Evolutionary conservation across 1,140 invertebrate species (phyloP).

Genomic region (Microplitis mediator): DNA sequence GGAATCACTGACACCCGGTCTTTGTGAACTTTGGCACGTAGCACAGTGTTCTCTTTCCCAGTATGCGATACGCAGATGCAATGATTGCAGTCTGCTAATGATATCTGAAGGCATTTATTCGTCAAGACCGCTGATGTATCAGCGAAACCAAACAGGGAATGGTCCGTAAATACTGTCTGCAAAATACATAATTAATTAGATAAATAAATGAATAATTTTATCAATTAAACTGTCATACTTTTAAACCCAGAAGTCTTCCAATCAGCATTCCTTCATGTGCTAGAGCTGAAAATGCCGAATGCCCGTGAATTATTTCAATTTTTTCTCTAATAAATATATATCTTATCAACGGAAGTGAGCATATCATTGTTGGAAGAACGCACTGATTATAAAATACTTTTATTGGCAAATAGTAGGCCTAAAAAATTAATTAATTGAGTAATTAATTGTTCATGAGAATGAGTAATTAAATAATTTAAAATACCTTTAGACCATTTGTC

Average conservation of each 20-base stretch:
- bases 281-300: conserved; percentile 97
- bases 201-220: neutral
- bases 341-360: conserved; percentile 87
- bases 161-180: conserved; percentile 97
- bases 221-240: conserved; percentile 57
- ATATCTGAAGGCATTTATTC: conserved; percentile 94
- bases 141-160: conserved; percentile 99
- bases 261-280: conserved; percentile 96
- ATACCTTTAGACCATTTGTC: conserved; percentile 92
- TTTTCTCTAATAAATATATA: conserved; percentile 91
- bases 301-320: conserved; percentile 95
- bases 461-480: conserved; percentile 8
- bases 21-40: conserved; percentile 85
- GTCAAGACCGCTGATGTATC: conserved; percentile 96
- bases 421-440: conserved; percentile 6
- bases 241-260: conserved; percentile 86
- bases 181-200: conserved; percentile 31
- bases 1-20: conserved; percentile 96
- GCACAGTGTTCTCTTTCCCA: conserved; percentile 97
- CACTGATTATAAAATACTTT: conserved; percentile 95
- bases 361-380: conserved; percentile 91
- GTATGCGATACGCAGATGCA: conserved; percentile 99
- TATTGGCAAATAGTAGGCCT: conserved; percentile 96
- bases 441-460: neutral
- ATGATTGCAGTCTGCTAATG: conserved; percentile 88